Percentiles rank a stretch among this genome's conserved stretches.
These are phyloP conservation scores for Entelurus aequoreus DNA, from an alignment of 2,113 vertebrate genomes.

Conservation along the genomic window DNA sequence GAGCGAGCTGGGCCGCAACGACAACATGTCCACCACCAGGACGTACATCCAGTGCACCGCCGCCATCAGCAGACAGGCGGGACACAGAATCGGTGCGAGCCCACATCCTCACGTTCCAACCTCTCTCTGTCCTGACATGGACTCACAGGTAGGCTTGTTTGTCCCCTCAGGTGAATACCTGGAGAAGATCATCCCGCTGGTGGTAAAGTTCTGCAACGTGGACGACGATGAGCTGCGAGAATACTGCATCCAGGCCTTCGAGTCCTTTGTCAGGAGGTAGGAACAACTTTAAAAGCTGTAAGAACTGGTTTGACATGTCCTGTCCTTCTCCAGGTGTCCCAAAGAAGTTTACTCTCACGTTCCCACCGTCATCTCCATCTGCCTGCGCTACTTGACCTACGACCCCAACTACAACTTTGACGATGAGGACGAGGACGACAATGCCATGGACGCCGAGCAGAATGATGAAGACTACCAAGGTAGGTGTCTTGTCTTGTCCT, in stretches of 20 bases:
- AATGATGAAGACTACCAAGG: slow-evolving; percentile 98
- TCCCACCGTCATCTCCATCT: slow-evolving; percentile 95
- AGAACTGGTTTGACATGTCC: neutral
- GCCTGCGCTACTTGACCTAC: slow-evolving; percentile 96
- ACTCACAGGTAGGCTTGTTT: neutral
- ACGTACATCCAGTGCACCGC: slow-evolving; percentile 99
- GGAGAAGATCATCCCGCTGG: slow-evolving; percentile 98
- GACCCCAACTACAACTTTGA: slow-evolving; percentile 99
- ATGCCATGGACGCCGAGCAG: slow-evolving; percentile 96
- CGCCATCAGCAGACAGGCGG: slow-evolving; percentile 98
- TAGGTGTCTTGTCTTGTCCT: slow-evolving; percentile 33
- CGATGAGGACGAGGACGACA: slow-evolving; percentile 97
- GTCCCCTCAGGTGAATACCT: slow-evolving; percentile 85
- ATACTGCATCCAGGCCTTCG: slow-evolving; percentile 99
- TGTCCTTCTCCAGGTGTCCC: slow-evolving; percentile 78
- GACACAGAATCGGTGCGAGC: slow-evolving; percentile 92
- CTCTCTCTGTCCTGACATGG: neutral
- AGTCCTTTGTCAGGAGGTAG: slow-evolving; percentile 95
- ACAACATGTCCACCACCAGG: slow-evolving; percentile 98
- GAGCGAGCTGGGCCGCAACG: slow-evolving; percentile 91
- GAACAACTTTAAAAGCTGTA: neutral
- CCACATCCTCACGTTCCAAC: neutral
- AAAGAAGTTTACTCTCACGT: slow-evolving; percentile 99
- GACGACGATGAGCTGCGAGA: slow-evolving; percentile 96
- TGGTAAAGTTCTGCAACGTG: slow-evolving; percentile 97